Evolutionary conservation across 35 echinoderm and acorn worm genomes (phyloP).

Genomic region (Heliocidaris tuberculata): DNA sequence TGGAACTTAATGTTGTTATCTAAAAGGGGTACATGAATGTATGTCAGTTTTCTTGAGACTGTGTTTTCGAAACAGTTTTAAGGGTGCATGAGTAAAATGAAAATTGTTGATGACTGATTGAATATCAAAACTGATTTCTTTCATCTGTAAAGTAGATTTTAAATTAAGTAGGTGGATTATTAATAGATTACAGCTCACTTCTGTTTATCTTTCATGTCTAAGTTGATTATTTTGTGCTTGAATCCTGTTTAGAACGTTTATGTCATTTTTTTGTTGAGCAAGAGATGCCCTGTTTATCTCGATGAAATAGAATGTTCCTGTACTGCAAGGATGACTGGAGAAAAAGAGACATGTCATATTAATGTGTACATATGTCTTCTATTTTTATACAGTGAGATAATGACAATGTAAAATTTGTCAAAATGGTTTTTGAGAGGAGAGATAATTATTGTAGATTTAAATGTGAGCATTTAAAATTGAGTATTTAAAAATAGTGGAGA

Average conservation of each 20-base stretch:
- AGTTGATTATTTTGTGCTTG: not conserved
- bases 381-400: not conserved
- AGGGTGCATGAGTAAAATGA: not conserved
- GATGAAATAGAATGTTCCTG: too few species aligned
- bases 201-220: not conserved
- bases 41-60: not conserved
- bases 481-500: not conserved
- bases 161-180: too few species aligned
- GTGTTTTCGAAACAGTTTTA: not conserved
- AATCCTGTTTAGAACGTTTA: not conserved
- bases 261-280: not conserved
- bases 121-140: too few species aligned
- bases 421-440: not conserved
- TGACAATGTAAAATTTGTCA: not conserved
- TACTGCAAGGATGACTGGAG: not conserved
- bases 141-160: too few species aligned
- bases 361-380: conserved; percentile 11
- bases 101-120: not conserved
- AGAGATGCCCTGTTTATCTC: not conserved
- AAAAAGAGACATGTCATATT: not conserved
- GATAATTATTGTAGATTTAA: not conserved
- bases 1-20: not conserved
- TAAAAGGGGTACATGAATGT: not conserved
- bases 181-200: not conserved
- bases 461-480: not conserved